Conservation (phyloP, 2,888 invertebrate species). For the Eulithis prunata region DNA sequence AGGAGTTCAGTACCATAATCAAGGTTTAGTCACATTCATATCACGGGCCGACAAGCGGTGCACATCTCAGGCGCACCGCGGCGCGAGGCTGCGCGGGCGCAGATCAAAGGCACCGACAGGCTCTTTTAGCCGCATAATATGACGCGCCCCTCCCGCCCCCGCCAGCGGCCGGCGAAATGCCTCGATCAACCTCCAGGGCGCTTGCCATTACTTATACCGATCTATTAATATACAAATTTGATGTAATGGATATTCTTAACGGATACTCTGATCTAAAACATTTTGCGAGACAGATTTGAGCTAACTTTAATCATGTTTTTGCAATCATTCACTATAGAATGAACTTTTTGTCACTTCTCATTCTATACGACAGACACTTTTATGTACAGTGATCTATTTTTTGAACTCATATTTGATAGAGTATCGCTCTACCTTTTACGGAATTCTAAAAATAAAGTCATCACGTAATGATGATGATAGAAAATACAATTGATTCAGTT, state of each 20-base stretch:
- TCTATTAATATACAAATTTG: slow-evolving; percentile 82
- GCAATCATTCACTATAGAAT: not conserved
- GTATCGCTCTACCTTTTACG: not conserved
- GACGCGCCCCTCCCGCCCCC: slow-evolving; percentile 78
- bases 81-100: slow-evolving; percentile 60
- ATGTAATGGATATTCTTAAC: slow-evolving; percentile 72
- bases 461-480: slow-evolving; percentile 15
- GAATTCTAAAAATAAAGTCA: slow-evolving; percentile 23
- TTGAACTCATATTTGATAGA: not conserved
- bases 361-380: not conserved
- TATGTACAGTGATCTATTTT: not conserved
- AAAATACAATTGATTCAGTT: slow-evolving; percentile 30
- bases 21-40: slow-evolving; percentile 84
- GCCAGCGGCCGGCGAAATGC: slow-evolving; percentile 75
- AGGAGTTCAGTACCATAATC: slow-evolving; percentile 81
- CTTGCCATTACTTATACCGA: slow-evolving; percentile 82
- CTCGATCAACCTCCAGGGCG: slow-evolving; percentile 72
- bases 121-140: slow-evolving; percentile 85
- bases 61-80: slow-evolving; percentile 65
- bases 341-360: not conserved
- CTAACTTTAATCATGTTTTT: not conserved
- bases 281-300: slow-evolving; percentile 34
- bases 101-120: slow-evolving; percentile 84
- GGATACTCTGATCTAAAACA: slow-evolving; percentile 58
- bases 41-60: slow-evolving; percentile 81